A percentile compares a stretch with the other conserved stretches of the same genome.
phyloP scores from a whole-genome alignment of 2,888 invertebrate genomes.

The Thera britannica region DNA sequence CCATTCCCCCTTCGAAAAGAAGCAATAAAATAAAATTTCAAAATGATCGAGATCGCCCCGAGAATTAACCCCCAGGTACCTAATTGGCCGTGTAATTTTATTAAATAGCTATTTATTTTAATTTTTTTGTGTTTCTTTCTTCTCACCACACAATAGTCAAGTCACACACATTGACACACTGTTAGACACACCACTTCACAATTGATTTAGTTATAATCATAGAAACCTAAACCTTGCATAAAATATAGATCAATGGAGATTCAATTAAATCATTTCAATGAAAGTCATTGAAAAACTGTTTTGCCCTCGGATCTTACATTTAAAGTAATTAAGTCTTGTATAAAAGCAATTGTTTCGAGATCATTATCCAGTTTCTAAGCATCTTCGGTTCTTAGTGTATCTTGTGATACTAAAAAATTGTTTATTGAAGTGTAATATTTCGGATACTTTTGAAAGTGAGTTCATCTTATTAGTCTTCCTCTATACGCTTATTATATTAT shows the following conservation, averaged over 20 bases:
- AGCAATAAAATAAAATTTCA: too few relatives aligned
- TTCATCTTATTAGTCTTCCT: background rate
- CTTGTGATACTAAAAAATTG: background rate
- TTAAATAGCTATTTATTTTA: too few relatives aligned
- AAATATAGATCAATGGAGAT: background rate
- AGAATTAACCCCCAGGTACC: too few relatives aligned
- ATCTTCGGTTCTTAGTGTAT: conserved; percentile 22
- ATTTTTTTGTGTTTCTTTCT: too few relatives aligned
- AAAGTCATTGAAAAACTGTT: conserved; percentile 1
- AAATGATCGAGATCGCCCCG: too few relatives aligned
- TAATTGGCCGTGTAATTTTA: too few relatives aligned
- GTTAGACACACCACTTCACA: too few relatives aligned
- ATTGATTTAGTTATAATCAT: background rate
- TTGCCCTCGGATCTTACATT: conserved; percentile 1
- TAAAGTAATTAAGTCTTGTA: conserved; percentile 18
- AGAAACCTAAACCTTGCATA: background rate
- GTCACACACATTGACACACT: too few relatives aligned
- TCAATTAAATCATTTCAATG: background rate
- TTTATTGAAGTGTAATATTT: background rate
- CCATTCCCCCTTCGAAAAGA: too few relatives aligned
- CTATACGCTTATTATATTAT: too few relatives aligned
- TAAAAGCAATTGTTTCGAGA: conserved; percentile 27
- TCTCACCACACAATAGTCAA: too few relatives aligned
- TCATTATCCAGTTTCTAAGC: conserved; percentile 29
- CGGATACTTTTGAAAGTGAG: background rate